phyloP scores from a whole-genome alignment of 2,113 vertebrate species.

The Balaeniceps rex region DNA sequence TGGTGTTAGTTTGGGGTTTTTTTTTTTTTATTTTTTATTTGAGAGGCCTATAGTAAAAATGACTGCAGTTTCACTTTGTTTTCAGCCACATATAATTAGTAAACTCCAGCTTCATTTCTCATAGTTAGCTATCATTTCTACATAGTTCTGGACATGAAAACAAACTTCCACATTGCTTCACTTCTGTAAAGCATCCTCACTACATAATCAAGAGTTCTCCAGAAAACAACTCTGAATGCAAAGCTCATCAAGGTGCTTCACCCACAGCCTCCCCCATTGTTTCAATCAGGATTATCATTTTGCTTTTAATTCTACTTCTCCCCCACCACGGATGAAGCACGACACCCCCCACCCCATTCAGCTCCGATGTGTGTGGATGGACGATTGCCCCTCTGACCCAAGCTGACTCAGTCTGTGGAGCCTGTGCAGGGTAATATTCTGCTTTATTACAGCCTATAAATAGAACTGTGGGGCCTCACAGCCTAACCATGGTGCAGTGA shows the following conservation, averaged over 20 bases:
- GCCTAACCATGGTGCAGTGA: accelerated
- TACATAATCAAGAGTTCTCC: neutral
- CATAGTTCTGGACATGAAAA: neutral
- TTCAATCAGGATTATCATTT: neutral
- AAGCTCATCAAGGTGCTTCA: too few species aligned
- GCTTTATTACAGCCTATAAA: neutral
- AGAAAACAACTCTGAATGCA: neutral
- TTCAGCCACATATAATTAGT: neutral
- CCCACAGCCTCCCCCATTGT: neutral
- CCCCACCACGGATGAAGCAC: neutral
- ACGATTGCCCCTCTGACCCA: neutral
- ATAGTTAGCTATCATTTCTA: neutral
- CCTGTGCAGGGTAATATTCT: neutral
- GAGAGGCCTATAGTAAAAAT: neutral
- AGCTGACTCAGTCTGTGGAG: neutral
- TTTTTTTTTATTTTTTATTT: neutral
- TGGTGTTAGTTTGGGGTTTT: too few species aligned
- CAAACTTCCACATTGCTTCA: neutral
- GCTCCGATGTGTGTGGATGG: accelerated
- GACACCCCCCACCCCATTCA: accelerated
- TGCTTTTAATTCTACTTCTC: neutral
- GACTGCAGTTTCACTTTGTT: neutral
- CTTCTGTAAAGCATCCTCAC: neutral
- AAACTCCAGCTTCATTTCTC: neutral
- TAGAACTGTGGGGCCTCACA: neutral